phyloP scores from a whole-genome alignment of 1,140 invertebrate species.

The Rhyzopertha dominica region DNA sequence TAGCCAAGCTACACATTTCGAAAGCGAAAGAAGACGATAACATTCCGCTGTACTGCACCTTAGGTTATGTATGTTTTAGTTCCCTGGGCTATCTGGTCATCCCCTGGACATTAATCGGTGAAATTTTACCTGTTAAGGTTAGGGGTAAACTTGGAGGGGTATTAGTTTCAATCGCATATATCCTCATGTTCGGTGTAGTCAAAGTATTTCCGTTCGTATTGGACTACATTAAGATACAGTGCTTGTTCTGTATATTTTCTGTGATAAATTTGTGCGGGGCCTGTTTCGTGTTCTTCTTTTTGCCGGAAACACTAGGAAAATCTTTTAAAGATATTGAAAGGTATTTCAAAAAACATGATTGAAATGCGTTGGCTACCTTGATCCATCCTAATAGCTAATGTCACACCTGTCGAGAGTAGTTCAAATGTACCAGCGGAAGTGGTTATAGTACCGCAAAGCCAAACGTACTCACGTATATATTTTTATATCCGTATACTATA shows the following conservation, averaged over 20 bases:
- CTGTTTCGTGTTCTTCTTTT: conserved; percentile 54
- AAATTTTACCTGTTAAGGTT: conserved; percentile 51
- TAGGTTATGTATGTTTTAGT: conserved; percentile 52
- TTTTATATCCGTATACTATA: no score
- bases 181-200: conserved; percentile 60
- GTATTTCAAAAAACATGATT: conserved; percentile 31
- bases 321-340: conserved; percentile 54
- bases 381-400: no score
- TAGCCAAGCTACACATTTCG: conserved; percentile 19
- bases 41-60: conserved; percentile 47
- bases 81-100: conserved; percentile 54
- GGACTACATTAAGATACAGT: conserved; percentile 48
- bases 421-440: no score
- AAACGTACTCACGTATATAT: no score
- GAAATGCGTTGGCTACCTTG: no score
- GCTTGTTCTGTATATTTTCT: conserved; percentile 59
- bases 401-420: no score
- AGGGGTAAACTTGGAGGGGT: conserved; percentile 52
- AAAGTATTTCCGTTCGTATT: conserved; percentile 57
- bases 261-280: conserved; percentile 53
- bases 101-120: conserved; percentile 59
- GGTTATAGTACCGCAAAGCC: no score
- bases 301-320: conserved; percentile 72
- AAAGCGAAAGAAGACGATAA: conserved; percentile 25
- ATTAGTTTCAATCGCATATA: conserved; percentile 56